phyloP scores from a whole-genome alignment of 2,888 invertebrate genomes.

The Gymnosoma rotundatum region DNA sequence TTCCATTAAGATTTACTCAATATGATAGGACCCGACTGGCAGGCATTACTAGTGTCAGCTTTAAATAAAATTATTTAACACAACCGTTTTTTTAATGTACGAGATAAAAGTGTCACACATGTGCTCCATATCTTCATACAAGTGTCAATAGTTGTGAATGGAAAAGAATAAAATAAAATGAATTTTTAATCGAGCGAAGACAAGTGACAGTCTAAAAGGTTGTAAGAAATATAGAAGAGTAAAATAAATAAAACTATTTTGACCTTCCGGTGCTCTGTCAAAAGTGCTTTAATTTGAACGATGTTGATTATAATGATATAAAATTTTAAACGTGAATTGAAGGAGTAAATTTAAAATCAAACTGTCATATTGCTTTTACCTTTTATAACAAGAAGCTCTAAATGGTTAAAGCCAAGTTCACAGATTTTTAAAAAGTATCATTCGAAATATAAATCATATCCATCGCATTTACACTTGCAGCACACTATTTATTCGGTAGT shows the following conservation, averaged over 20 bases:
- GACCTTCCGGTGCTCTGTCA: background rate
- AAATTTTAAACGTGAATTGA: too few relatives aligned
- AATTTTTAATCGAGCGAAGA: conserved; percentile 8
- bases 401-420: background rate
- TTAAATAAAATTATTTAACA: conserved; percentile 39
- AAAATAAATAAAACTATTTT: conserved; percentile 1
- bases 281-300: background rate
- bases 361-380: background rate
- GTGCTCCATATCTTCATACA: background rate
- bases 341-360: too few relatives aligned
- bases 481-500: too few relatives aligned
- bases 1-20: background rate
- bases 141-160: background rate
- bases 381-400: background rate
- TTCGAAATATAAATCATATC: too few relatives aligned
- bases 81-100: conserved; percentile 2
- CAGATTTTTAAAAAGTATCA: too few relatives aligned
- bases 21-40: background rate
- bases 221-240: background rate
- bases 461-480: too few relatives aligned
- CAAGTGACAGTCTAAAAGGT: background rate
- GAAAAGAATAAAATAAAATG: background rate
- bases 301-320: too few relatives aligned
- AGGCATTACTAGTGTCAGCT: conserved; percentile 16
- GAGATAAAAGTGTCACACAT: conserved; percentile 12